phyloP scores from a whole-genome alignment of 2,113 vertebrate species.

The Hyaena hyaena region DNA sequence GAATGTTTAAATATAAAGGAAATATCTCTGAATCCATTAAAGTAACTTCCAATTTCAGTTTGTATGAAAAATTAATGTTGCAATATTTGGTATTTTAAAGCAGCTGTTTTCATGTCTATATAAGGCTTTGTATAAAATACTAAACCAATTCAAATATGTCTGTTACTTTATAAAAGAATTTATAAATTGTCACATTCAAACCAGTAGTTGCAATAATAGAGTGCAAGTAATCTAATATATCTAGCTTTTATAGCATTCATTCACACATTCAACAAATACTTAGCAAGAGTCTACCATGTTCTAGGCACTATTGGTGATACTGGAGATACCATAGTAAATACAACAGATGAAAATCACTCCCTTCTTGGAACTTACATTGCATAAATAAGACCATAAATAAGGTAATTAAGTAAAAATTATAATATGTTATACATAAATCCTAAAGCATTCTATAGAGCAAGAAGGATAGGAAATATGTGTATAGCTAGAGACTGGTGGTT shows the following conservation, averaged over 20 bases:
- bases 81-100: not conserved
- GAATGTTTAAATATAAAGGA: not conserved
- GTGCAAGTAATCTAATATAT: not conserved
- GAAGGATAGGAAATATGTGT: not conserved
- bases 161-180: not conserved
- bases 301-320: not conserved
- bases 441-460: not conserved
- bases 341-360: not conserved
- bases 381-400: not conserved
- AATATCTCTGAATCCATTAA: not conserved
- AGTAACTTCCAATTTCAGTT: not conserved
- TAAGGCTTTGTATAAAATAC: not conserved
- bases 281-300: not conserved
- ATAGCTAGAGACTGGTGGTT: not conserved
- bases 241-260: not conserved
- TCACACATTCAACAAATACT: not conserved
- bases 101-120: not conserved
- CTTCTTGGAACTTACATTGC: not conserved
- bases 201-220: not conserved
- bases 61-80: not conserved
- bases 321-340: not conserved
- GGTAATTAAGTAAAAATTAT: not conserved
- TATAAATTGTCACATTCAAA: not conserved
- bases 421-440: not conserved
- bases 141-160: not conserved